Conservation (phyloP, 1,140 invertebrate species). For the Chrysomallon squamiferum region DNA sequence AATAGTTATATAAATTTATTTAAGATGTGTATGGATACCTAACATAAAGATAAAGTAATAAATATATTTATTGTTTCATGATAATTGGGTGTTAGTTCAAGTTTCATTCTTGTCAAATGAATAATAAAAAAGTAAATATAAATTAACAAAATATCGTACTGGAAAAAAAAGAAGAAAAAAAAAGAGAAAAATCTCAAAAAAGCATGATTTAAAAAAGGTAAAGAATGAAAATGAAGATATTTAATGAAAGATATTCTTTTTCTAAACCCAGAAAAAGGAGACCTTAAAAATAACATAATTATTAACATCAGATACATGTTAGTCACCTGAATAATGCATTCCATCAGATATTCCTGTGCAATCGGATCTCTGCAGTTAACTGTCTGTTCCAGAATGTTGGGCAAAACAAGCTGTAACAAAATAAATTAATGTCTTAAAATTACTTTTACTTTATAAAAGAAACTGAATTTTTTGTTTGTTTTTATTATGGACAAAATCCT, state of each 20-base stretch:
- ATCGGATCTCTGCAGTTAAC: conserved; percentile 98
- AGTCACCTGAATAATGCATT: conserved; percentile 96
- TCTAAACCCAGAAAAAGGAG: no score
- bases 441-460: background rate
- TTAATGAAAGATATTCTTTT: no score
- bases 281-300: no score
- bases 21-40: background rate
- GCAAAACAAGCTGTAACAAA: conserved; percentile 54
- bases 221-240: no score
- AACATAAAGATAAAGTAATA: background rate
- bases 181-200: no score
- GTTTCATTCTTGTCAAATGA: no score
- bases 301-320: no score
- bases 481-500: background rate
- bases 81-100: no score
- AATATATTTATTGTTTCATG: background rate
- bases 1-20: background rate
- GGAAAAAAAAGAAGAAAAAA: no score
- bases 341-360: conserved; percentile 99
- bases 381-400: conserved; percentile 60
- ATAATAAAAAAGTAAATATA: no score
- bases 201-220: no score
- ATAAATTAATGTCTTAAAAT: background rate
- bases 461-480: background rate
- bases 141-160: no score